phyloP scores from a whole-genome alignment of 1,140 invertebrate genomes.

The Temnothorax curvispinosus region DNA sequence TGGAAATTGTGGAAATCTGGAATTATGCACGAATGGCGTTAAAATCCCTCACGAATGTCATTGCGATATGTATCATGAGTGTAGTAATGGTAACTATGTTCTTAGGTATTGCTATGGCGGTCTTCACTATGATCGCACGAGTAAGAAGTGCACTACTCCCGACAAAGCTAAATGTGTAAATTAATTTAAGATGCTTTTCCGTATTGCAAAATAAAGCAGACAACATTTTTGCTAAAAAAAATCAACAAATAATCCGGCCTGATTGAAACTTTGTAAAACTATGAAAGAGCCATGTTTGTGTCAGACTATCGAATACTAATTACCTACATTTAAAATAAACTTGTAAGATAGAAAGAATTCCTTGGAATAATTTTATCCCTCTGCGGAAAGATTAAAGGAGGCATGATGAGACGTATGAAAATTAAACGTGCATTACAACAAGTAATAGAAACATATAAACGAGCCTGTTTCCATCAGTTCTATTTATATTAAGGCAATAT shows the following conservation, averaged over 20 bases:
- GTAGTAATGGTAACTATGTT: not conserved
- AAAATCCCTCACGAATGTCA: not conserved
- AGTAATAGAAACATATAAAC: not conserved
- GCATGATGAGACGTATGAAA: not conserved
- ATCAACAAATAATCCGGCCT: not conserved
- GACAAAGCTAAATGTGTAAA: not conserved
- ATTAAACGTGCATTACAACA: not conserved
- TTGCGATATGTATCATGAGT: not conserved
- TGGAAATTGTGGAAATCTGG: not conserved
- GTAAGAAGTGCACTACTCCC: not conserved
- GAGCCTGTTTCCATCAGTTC: not conserved
- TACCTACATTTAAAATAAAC: conserved; percentile 11
- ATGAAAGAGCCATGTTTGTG: not conserved
- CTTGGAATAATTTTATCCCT: not conserved
- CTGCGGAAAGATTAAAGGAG: not conserved
- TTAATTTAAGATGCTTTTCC: too few relatives aligned
- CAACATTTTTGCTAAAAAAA: not conserved
- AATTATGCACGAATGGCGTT: not conserved
- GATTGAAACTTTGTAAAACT: not conserved
- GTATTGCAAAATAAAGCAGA: not conserved
- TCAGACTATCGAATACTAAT: not conserved
- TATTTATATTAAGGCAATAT: not conserved
- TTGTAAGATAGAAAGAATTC: not conserved
- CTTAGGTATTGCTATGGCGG: not conserved
- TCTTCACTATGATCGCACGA: not conserved